Conservation (phyloP, 2,797 vertebrate species). For the Anisognathus igniventris region DNA sequence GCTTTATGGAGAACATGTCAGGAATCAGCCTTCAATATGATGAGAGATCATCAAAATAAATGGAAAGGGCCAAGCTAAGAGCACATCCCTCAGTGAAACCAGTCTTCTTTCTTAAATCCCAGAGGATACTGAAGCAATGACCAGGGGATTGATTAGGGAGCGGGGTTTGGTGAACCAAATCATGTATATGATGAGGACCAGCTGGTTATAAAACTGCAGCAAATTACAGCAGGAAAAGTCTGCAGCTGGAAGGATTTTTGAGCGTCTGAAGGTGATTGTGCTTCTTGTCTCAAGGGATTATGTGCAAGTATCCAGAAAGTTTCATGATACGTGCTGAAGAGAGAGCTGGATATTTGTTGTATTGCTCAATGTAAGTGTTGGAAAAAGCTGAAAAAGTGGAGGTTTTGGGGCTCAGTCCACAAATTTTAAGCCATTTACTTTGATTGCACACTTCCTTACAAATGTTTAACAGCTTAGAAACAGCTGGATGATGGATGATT, state of each 20-base stretch:
- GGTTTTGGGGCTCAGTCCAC: not conserved
- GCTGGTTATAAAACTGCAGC: not conserved
- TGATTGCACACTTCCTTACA: not conserved
- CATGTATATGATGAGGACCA: not conserved
- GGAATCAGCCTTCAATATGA: not conserved
- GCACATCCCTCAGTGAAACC: not conserved
- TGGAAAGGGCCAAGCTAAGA: not conserved
- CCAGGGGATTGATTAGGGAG: not conserved
- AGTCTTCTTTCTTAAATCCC: slow-evolving; percentile 10
- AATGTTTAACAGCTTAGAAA: not conserved
- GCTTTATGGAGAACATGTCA: not conserved
- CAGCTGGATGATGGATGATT: not conserved
- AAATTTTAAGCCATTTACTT: not conserved
- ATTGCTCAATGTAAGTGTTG: not conserved
- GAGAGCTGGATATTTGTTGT: not conserved
- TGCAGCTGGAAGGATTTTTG: not conserved
- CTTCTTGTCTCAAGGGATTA: not conserved
- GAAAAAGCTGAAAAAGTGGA: not conserved
- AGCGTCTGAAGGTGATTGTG: not conserved
- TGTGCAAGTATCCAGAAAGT: not conserved
- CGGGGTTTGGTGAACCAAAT: not conserved
- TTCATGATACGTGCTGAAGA: not conserved
- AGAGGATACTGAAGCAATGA: not conserved
- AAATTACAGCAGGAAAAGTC: not conserved
- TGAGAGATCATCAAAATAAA: not conserved